Conservation (phyloP, 23 tunicate genomes). For the Clavelina lepadiformis region DNA sequence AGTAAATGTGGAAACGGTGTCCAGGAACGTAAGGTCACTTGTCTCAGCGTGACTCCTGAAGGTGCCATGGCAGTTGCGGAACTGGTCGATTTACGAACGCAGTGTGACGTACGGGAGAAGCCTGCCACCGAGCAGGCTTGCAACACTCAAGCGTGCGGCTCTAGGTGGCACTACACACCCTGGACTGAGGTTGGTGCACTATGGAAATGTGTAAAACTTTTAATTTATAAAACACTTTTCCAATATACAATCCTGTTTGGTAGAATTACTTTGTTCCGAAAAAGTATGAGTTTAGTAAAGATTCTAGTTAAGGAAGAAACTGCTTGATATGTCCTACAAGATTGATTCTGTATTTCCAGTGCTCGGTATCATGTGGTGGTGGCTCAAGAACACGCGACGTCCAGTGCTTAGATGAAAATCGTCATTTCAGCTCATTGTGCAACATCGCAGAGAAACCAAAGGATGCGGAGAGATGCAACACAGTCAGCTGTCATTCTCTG, state of each 20-base stretch:
- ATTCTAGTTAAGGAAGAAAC: no score
- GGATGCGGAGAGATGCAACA: conserved; percentile 70
- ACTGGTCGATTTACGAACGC: conserved; percentile 1
- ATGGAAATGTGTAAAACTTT: no score
- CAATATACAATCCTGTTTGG: no score
- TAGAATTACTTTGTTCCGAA: no score
- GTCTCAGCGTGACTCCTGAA: conserved; percentile 39
- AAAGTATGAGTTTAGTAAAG: no score
- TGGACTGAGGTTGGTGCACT: conserved; percentile 71
- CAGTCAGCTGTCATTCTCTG: conserved; percentile 33
- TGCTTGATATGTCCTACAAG: no score
- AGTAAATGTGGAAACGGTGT: conserved; percentile 67
- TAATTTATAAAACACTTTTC: no score
- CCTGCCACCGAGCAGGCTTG: conserved; percentile 64
- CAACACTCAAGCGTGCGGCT: conserved; percentile 77
- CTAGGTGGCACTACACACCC: conserved; percentile 70
- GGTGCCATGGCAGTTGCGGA: conserved; percentile 35
- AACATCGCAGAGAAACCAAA: conserved; percentile 24
- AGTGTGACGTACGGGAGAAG: conserved; percentile 27
- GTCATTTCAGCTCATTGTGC: conserved; percentile 46
- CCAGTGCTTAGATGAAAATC: conserved; percentile 57
- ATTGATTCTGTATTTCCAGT: conserved; percentile 39
- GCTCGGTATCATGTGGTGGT: conserved; percentile 74
- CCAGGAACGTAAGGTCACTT: conserved; percentile 54
- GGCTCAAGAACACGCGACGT: conserved; percentile 59